Base-by-base conservation (phyloP, 2,888 invertebrate genomes). In the Drosophila mimica region DNA sequence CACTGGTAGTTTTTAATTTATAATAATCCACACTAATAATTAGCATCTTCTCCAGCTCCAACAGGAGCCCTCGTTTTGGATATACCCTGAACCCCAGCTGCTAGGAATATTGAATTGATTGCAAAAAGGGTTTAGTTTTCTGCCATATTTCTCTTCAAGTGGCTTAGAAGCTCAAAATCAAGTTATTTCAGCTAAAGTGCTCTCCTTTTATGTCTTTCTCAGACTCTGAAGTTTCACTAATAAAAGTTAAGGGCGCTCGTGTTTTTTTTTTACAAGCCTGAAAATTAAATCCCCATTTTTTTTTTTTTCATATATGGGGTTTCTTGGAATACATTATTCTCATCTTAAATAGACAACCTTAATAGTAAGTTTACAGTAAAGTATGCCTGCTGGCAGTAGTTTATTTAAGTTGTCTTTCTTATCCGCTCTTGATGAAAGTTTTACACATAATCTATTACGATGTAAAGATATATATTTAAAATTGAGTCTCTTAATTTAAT, bases 1-100 rank as follows among this genome's bases (percentile, higher is more conserved):
- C 60, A 59, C 34, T 25, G 53, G 15, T 9, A 30, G 56, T 53
- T 56, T 79, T 70, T 59, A 59, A 70, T 70, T 66, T 56, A 46
- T 64, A 71, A 49, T 69, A 52, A 64, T 48, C 51, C 53, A 9
- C 40, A 58, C 33, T 17, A 1, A 20, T 3, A 31, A 34, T 11
- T 9, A 17, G 28, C 9, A 25, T 25, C 25, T 25, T 3, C 25
- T 25, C 25, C 25, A 25, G 25, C 25, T 25, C 25, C 25, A 25
- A 3, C 25, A 25, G 25, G 25, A 25, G 25, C 25, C 25, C 25
- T 25, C 25, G 25, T 25, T 25, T 25, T 25, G 8, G 25, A 15
- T 8, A 15, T 25, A 8, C 8, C 25, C 25, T 15, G 25, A 25
- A 7, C 13, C 0, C 7, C 7, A 7, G 46, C 20, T 25, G 20